Percentiles rank a stretch among this genome's conserved stretches.
Evolutionary conservation across 2,113 vertebrate species (phyloP).

Genomic region (Isichthys henryi): DNA sequence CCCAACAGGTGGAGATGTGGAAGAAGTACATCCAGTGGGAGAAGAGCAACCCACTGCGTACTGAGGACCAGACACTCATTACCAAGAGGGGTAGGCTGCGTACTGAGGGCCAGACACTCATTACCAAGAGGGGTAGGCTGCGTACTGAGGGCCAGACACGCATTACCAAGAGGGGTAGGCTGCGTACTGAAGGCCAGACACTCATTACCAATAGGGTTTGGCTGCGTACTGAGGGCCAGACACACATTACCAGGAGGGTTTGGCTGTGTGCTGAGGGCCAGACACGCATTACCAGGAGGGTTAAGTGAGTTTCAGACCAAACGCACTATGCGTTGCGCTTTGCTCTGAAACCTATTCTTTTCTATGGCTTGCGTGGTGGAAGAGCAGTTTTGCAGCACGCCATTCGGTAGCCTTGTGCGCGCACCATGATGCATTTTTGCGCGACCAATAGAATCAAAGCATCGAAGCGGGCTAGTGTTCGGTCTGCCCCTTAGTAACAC

Average conservation of each 20-base stretch:
- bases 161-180: conserved; percentile 92
- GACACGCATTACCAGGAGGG: too few relatives aligned
- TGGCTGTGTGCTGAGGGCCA: neutral
- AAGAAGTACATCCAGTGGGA: conserved; percentile 99
- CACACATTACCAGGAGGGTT: conserved; percentile 98
- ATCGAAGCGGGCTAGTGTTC: too few relatives aligned
- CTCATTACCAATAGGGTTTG: neutral
- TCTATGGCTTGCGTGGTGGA: too few relatives aligned
- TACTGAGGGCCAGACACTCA: neutral
- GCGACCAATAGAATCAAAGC: too few relatives aligned
- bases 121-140: conserved; percentile 32
- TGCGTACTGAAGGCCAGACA: neutral
- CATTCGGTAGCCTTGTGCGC: too few relatives aligned
- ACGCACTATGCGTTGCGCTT: too few relatives aligned
- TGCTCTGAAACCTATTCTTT: too few relatives aligned
- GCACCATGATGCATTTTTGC: too few relatives aligned
- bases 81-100: neutral
- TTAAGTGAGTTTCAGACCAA: too few relatives aligned
- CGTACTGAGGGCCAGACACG: conserved; percentile 96
- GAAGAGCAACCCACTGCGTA: conserved; percentile 93
- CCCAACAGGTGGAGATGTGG: conserved; percentile 99
- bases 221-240: conserved; percentile 92
- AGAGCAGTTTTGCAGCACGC: too few relatives aligned
- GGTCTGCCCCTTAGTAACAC: too few relatives aligned
- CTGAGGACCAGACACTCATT: conserved; percentile 74